phyloP scores from a whole-genome alignment of 2,888 invertebrate genomes.

The Amphimallon solstitiale region DNA sequence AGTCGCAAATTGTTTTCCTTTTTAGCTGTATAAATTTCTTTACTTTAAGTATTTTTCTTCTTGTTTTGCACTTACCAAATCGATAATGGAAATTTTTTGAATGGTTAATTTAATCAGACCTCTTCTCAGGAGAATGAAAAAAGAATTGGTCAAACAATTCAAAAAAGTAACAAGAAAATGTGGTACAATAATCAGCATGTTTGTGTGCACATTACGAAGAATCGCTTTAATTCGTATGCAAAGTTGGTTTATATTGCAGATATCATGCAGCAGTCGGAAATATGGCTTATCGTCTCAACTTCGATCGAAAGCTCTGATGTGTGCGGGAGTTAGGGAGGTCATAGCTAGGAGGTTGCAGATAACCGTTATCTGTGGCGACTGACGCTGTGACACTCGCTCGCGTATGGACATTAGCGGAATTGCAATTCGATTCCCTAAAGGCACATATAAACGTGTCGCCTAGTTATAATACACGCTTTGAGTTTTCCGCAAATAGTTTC shows the following conservation, averaged over 20 bases:
- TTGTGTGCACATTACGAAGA: conserved; percentile 1
- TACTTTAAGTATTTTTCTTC: conserved; percentile 13
- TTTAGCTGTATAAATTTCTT: conserved; percentile 19
- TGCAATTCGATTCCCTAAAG: conserved; percentile 47
- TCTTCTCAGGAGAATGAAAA: conserved; percentile 10
- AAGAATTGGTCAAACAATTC: conserved; percentile 8
- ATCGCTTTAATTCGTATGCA: conserved; percentile 49
- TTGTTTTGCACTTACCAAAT: conserved; percentile 26
- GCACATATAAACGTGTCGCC: conserved; percentile 34
- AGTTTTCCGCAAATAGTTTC: conserved; percentile 31
- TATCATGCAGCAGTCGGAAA: conserved; percentile 46
- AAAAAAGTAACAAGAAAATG: conserved; percentile 3
- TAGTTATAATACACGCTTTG: conserved; percentile 30
- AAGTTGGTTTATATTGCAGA: conserved; percentile 50
- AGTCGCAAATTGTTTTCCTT: conserved; percentile 21
- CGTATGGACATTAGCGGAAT: conserved; percentile 52
- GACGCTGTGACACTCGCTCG: conserved; percentile 45
- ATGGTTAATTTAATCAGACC: conserved; percentile 29
- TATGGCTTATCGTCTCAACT: conserved; percentile 35
- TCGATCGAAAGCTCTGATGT: conserved; percentile 35
- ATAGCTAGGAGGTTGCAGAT: conserved; percentile 50
- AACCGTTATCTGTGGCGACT: conserved; percentile 54
- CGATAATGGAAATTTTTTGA: conserved; percentile 29
- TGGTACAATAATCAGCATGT: conserved; percentile 14
- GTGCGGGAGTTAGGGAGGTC: conserved; percentile 41